These are phyloP conservation scores for Cinclus cinclus DNA, from an alignment of 2,113 vertebrate species.

Conservation along the genomic window DNA sequence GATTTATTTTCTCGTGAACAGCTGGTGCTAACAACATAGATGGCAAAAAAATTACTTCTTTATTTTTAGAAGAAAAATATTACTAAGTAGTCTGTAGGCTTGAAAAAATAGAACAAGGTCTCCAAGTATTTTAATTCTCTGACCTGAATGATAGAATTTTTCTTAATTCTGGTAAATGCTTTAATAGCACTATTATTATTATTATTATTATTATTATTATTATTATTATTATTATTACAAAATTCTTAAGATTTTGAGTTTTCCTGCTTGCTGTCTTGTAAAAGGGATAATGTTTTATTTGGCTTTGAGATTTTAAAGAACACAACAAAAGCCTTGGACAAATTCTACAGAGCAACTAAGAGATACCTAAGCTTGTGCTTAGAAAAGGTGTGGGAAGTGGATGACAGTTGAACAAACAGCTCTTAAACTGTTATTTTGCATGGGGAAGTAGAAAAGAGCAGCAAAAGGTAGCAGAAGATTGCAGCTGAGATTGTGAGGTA, in stretches of 20 bases:
- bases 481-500: background rate
- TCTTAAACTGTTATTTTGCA: background rate
- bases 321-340: background rate
- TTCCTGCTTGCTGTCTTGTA: background rate
- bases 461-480: background rate
- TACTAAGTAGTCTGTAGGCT: background rate
- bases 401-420: background rate
- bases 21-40: background rate
- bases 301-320: background rate
- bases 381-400: background rate
- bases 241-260: background rate
- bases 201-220: background rate
- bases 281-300: background rate
- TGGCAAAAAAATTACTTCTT: background rate
- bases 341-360: background rate
- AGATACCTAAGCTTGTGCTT: background rate
- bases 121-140: background rate
- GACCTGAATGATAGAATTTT: background rate
- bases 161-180: background rate
- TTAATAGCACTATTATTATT: background rate
- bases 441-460: background rate
- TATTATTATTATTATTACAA: background rate
- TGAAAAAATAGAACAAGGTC: background rate
- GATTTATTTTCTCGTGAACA: slow-evolving; percentile 27
- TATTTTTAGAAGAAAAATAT: slow-evolving; percentile 15